Percentiles rank a stretch among this genome's conserved stretches.
These are phyloP conservation scores for Ibidorhyncha struthersii DNA, from an alignment of 2,113 vertebrate species.

Conservation along the genomic window DNA sequence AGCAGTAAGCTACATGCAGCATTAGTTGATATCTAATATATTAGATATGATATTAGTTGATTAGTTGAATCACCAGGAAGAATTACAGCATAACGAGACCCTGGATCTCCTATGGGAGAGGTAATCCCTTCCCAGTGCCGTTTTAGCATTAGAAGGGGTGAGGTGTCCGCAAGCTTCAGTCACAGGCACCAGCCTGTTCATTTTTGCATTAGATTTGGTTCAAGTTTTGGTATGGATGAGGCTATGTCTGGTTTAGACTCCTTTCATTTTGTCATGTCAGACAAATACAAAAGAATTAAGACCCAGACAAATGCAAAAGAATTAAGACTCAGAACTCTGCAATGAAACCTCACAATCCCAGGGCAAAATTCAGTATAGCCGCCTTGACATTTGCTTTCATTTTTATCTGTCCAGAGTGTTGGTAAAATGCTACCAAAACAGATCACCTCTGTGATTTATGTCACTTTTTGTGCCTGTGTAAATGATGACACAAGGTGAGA, in stretches of 20 bases:
- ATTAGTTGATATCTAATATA: too few species aligned
- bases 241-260: not conserved
- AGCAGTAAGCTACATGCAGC: not conserved
- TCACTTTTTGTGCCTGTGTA: not conserved
- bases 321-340: not conserved
- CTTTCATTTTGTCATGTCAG: not conserved
- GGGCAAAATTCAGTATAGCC: not conserved
- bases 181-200: not conserved
- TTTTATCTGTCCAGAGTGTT: not conserved
- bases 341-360: not conserved
- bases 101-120: accelerated
- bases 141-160: not conserved
- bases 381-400: not conserved
- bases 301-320: not conserved
- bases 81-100: not conserved
- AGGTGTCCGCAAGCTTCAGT: not conserved
- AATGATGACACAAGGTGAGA: not conserved
- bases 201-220: not conserved
- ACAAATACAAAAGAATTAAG: not conserved
- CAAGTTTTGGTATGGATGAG: not conserved
- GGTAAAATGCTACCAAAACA: not conserved
- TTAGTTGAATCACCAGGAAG: not conserved
- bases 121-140: not conserved
- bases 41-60: too few species aligned
- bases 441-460: not conserved